These are phyloP conservation scores for Vultur gryphus DNA, from an alignment of 2,797 vertebrate genomes.

Conservation along the genomic window DNA sequence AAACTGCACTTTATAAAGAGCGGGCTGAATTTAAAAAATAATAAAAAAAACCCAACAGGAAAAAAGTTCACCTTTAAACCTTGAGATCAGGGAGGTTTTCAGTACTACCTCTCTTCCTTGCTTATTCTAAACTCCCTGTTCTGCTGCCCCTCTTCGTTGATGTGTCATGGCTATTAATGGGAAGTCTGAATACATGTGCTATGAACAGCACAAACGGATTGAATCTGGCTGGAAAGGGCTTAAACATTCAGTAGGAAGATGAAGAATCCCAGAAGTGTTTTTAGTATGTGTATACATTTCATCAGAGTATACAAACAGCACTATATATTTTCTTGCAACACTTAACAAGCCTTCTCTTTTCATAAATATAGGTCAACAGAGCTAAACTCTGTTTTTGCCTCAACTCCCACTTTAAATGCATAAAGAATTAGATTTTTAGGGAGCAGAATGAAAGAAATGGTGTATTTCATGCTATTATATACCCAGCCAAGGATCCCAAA, in stretches of 20 bases:
- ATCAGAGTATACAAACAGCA: background rate
- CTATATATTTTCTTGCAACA: background rate
- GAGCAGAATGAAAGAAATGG: slow-evolving; percentile 52
- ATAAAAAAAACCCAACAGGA: background rate
- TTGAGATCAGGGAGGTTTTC: background rate
- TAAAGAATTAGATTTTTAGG: slow-evolving; percentile 58
- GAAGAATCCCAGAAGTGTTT: background rate
- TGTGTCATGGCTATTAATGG: background rate
- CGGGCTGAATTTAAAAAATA: background rate
- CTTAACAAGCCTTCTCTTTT: slow-evolving; percentile 13
- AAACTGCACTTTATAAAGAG: background rate
- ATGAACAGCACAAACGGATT: background rate
- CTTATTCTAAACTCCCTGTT: background rate
- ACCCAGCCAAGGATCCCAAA: slow-evolving; percentile 46
- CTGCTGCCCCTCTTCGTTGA: background rate
- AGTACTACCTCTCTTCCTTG: background rate
- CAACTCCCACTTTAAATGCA: slow-evolving; percentile 55
- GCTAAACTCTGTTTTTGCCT: slow-evolving; percentile 42
- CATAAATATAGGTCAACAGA: slow-evolving; percentile 61
- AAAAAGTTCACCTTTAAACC: background rate
- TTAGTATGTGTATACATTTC: background rate
- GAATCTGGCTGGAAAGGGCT: background rate
- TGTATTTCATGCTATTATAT: slow-evolving; percentile 54
- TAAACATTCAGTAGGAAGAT: background rate
- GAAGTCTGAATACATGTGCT: background rate